phyloP scores from a whole-genome alignment of 2,888 invertebrate genomes.

The Plagiodera versicolora region DNA sequence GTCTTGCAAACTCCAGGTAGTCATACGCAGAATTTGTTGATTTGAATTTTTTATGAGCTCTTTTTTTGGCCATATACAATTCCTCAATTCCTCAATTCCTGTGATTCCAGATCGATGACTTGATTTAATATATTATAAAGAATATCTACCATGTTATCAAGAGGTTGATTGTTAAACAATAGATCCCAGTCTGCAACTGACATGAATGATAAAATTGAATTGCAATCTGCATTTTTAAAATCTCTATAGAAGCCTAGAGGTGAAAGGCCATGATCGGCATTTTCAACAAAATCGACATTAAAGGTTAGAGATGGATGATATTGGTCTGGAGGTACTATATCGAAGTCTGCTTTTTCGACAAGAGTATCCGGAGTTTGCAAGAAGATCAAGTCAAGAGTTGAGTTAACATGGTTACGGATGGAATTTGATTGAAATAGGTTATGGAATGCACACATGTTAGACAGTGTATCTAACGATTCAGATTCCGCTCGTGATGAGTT shows the following conservation, averaged over 20 bases:
- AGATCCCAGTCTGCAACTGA: not conserved
- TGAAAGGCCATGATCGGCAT: too few relatives aligned
- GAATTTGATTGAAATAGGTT: not conserved
- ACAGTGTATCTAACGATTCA: not conserved
- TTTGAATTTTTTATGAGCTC: too few relatives aligned
- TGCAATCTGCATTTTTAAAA: not conserved
- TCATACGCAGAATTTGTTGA: too few relatives aligned
- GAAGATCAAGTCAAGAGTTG: conserved; percentile 5
- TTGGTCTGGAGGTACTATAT: too few relatives aligned
- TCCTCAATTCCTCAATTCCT: too few relatives aligned
- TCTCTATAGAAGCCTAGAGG: not conserved
- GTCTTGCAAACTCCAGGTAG: too few relatives aligned
- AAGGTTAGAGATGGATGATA: not conserved
- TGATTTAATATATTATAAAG: too few relatives aligned
- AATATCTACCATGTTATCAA: too few relatives aligned
- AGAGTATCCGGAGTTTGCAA: conserved; percentile 5
- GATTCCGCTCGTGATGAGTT: too few relatives aligned
- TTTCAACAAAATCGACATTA: too few relatives aligned
- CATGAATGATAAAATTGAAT: not conserved
- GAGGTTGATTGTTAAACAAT: not conserved
- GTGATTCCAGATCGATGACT: too few relatives aligned
- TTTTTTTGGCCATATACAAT: too few relatives aligned
- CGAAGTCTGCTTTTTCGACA: conserved; percentile 3
- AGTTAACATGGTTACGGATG: conserved; percentile 1
- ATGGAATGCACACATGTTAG: conserved; percentile 5